A percentile compares a stretch with the other conserved stretches of the same genome.
These are phyloP conservation scores for Ictidomys tridecemlineatus DNA, from an alignment of 2,113 vertebrate species.

Conservation along the genomic window DNA sequence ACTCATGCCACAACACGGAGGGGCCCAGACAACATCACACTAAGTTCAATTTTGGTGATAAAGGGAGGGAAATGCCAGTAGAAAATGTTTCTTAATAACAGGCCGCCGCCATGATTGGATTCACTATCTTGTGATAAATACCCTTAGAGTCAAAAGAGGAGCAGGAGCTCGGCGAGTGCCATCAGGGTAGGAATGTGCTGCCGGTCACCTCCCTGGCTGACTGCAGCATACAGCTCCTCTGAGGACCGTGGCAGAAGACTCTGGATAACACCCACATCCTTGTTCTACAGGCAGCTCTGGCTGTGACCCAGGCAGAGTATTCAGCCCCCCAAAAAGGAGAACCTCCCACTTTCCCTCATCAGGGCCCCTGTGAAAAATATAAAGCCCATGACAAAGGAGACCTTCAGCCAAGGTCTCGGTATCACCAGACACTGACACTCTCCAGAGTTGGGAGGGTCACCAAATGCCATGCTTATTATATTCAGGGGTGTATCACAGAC, in stretches of 20 bases:
- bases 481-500: not conserved
- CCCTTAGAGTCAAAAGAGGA: conserved; percentile 59
- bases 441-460: not conserved
- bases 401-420: not conserved
- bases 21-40: too few species aligned
- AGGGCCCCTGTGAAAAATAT: not conserved
- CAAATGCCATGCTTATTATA: not conserved
- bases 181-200: conserved; percentile 17
- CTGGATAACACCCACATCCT: not conserved
- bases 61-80: not conserved
- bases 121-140: conserved; percentile 12
- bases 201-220: conserved; percentile 18
- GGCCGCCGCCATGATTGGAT: not conserved
- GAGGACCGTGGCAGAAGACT: not conserved
- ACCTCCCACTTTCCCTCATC: fast-evolving
- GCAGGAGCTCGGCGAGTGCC: conserved; percentile 27
- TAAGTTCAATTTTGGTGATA: not conserved
- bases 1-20: too few species aligned
- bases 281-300: not conserved
- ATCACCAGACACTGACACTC: not conserved
- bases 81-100: not conserved
- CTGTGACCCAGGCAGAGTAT: not conserved
- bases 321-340: not conserved
- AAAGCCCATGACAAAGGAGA: not conserved
- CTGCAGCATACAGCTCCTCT: not conserved